Conservation (phyloP, 2,113 vertebrate species). For the Melanostigma gelatinosum region DNA sequence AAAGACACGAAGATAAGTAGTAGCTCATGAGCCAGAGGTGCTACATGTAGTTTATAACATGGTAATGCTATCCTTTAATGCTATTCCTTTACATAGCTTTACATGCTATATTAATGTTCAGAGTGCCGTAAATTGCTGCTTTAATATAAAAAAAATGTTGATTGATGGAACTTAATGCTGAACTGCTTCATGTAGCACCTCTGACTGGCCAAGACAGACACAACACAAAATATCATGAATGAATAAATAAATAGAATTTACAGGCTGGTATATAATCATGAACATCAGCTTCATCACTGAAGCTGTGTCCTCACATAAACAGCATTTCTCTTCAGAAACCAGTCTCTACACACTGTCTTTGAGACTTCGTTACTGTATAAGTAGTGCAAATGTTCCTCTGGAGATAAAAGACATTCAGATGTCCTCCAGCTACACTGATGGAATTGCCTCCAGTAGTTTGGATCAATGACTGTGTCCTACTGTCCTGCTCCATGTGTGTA, state of each 20-base stretch:
- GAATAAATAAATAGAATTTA: conserved; percentile 27
- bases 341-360: neutral
- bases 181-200: conserved; percentile 9
- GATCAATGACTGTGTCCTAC: neutral
- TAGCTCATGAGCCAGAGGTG: neutral
- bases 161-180: neutral
- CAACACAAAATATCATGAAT: conserved; percentile 5
- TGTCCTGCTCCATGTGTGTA: neutral
- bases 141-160: neutral
- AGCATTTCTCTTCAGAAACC: neutral
- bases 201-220: neutral
- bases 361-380: neutral
- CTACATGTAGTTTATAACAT: neutral
- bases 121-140: neutral
- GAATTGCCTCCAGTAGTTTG: neutral
- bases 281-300: neutral
- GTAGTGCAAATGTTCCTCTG: conserved; percentile 25
- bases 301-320: neutral
- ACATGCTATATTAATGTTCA: too few relatives aligned
- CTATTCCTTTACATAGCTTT: too few relatives aligned
- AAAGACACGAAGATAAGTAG: neutral
- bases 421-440: neutral
- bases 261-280: conserved; percentile 1
- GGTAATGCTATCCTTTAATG: neutral
- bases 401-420: neutral